phyloP scores from a whole-genome alignment of 2,797 vertebrate genomes.

The Heliangelus exortis region DNA sequence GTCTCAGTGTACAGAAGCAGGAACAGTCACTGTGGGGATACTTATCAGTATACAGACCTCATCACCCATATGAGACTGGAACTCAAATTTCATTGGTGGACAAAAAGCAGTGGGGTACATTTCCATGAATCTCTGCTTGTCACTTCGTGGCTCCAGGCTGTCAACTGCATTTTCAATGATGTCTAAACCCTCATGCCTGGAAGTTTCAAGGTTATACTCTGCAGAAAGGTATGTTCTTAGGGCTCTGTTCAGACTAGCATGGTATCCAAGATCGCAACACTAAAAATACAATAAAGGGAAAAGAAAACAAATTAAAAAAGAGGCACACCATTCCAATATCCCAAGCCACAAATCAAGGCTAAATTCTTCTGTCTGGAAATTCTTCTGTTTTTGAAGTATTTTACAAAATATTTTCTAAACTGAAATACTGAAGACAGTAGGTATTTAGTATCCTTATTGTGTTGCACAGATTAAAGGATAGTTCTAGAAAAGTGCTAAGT shows the following conservation, averaged over 20 bases:
- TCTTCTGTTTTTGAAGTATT: not conserved
- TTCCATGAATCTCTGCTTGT: slow-evolving; percentile 98
- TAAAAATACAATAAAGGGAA: slow-evolving; percentile 63
- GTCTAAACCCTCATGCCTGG: slow-evolving; percentile 96
- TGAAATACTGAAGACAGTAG: not conserved
- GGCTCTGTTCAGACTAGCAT: slow-evolving; percentile 94
- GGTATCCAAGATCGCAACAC: slow-evolving; percentile 98
- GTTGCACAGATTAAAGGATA: not conserved
- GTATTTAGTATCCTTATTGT: not conserved
- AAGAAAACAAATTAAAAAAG: slow-evolving; percentile 15
- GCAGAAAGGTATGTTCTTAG: slow-evolving; percentile 97
- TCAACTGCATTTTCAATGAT: slow-evolving; percentile 99
- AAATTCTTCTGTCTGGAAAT: not conserved
- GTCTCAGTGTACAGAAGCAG: not conserved
- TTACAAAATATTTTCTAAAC: not conserved
- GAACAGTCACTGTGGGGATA: not conserved
- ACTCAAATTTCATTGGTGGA: slow-evolving; percentile 95
- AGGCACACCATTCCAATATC: not conserved
- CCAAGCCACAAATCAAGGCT: not conserved
- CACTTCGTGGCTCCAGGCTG: slow-evolving; percentile 94
- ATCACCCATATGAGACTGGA: slow-evolving; percentile 98
- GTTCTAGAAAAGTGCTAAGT: not conserved
- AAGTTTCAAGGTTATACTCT: slow-evolving; percentile 98
- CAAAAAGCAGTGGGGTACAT: slow-evolving; percentile 97
- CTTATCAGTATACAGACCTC: slow-evolving; percentile 83